phyloP scores from a whole-genome alignment of 2,797 vertebrate species.

The Spea hammondii region DNA sequence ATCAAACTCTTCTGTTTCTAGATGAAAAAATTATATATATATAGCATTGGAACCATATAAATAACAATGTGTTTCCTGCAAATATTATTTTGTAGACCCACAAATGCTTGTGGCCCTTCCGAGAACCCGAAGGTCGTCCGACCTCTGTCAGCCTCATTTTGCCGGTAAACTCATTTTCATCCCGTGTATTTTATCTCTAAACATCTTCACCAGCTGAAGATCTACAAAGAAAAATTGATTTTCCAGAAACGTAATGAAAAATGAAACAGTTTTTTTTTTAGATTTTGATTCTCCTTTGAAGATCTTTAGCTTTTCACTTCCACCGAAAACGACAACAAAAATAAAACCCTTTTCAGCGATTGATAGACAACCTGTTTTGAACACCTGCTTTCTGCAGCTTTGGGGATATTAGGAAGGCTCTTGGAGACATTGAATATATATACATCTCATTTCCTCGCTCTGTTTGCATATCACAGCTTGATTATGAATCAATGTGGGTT shows the following conservation, averaged over 20 bases:
- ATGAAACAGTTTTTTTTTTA: not conserved
- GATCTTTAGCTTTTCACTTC: not conserved
- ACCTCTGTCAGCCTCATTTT: not conserved
- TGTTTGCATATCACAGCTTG: constrained; percentile 3
- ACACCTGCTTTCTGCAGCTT: constrained; percentile 4
- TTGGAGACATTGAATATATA: not conserved
- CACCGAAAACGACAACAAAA: not conserved
- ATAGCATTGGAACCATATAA: too few relatives aligned
- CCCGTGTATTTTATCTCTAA: not conserved
- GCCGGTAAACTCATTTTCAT: not conserved
- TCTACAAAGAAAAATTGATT: constrained; percentile 3
- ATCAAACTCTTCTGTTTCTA: too few relatives aligned
- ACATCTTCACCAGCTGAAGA: not conserved
- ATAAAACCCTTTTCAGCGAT: not conserved
- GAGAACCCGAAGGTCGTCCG: too few relatives aligned
- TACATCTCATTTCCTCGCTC: constrained; percentile 17
- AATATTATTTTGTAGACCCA: too few relatives aligned
- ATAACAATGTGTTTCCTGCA: too few relatives aligned
- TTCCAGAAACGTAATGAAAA: not conserved
- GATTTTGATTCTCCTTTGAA: not conserved
- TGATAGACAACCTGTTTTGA: constrained; percentile 3
- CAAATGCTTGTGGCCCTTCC: too few relatives aligned
- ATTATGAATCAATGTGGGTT: constrained; percentile 11
- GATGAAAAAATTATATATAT: too few relatives aligned
- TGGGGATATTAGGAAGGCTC: not conserved